Conservation (phyloP, 2,113 vertebrate genomes). For the Gorsachius goisagi region DNA sequence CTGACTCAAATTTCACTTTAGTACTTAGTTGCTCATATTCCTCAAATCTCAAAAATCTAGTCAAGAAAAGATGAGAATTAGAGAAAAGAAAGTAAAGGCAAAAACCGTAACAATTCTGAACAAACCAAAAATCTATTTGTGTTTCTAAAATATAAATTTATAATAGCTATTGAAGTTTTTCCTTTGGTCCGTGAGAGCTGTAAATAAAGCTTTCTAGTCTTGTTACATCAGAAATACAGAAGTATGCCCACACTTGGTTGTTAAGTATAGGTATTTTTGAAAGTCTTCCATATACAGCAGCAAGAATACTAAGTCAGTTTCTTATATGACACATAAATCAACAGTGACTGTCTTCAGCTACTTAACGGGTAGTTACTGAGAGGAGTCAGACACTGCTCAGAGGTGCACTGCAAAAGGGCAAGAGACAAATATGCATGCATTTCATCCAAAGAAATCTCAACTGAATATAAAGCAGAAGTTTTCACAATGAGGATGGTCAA, state of each 20-base stretch:
- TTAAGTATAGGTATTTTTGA: neutral
- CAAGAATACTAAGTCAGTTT: neutral
- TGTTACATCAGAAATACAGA: neutral
- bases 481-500: neutral
- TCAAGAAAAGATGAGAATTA: neutral
- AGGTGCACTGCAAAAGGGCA: neutral
- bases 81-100: neutral
- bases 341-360: neutral
- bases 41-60: neutral
- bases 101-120: neutral
- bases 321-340: neutral
- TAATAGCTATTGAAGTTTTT: neutral
- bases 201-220: neutral
- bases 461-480: neutral
- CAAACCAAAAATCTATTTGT: neutral
- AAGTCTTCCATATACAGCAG: neutral
- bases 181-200: neutral
- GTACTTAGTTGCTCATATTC: neutral
- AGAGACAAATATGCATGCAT: neutral
- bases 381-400: neutral
- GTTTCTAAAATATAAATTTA: neutral
- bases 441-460: neutral
- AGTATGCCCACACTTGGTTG: neutral
- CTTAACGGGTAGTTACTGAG: neutral
- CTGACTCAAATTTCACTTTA: neutral